phyloP scores from a whole-genome alignment of 2,113 vertebrate species.

The Pedionomus torquatus region DNA sequence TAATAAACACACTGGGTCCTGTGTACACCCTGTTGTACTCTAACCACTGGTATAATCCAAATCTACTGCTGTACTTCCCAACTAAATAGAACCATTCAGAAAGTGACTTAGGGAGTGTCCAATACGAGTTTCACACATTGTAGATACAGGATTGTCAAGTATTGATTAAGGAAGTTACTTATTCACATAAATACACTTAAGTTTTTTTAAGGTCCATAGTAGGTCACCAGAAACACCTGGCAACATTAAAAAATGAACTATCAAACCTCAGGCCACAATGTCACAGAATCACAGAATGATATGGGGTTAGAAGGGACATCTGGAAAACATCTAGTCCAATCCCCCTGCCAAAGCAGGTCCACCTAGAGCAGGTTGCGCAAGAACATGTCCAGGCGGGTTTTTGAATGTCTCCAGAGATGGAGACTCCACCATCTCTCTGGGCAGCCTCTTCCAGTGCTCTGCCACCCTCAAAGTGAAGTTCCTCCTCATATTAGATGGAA shows the following conservation, averaged over 20 bases:
- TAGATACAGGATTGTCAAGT: fast-evolving
- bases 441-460: no score
- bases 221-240: not conserved
- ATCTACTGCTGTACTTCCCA: not conserved
- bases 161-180: not conserved
- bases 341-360: no score
- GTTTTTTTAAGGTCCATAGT: not conserved
- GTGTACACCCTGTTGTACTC: not conserved
- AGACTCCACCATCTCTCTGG: no score
- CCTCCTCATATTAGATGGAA: no score
- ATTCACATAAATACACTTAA: not conserved
- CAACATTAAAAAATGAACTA: not conserved
- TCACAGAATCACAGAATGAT: no score
- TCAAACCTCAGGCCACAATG: not conserved
- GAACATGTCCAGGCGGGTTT: no score
- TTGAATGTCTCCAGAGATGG: no score
- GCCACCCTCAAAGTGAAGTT: no score
- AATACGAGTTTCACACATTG: not conserved
- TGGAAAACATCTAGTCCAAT: no score
- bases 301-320: no score
- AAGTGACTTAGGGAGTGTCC: not conserved
- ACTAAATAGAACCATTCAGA: not conserved
- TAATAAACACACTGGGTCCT: not conserved
- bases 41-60: not conserved
- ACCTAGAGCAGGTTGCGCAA: no score